phyloP scores from a whole-genome alignment of 2,888 invertebrate species.

The Bombyx huttoni region DNA sequence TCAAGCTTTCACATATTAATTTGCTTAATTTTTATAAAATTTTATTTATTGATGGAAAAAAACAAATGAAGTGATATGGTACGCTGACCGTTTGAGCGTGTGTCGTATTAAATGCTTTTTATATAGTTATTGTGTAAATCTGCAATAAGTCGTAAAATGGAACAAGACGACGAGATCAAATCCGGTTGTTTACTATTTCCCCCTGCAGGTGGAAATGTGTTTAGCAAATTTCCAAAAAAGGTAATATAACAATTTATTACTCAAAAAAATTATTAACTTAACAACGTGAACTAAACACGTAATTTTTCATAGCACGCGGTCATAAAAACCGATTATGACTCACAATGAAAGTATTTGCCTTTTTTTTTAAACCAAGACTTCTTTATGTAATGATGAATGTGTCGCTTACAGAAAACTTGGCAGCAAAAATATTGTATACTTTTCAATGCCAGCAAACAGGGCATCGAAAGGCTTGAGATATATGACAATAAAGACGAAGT shows the following conservation, averaged over 20 bases:
- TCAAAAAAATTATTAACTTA: slow-evolving; percentile 1
- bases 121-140: neutral
- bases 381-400: neutral
- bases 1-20: too few relatives aligned
- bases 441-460: slow-evolving; percentile 86
- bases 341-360: slow-evolving; percentile 10
- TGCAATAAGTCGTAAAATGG: slow-evolving; percentile 60
- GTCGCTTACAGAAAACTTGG: slow-evolving; percentile 82
- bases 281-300: neutral
- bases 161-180: slow-evolving; percentile 81
- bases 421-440: slow-evolving; percentile 84
- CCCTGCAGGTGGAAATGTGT: slow-evolving; percentile 74
- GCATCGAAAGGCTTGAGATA: slow-evolving; percentile 88
- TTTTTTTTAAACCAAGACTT: neutral
- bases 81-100: neutral
- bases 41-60: too few relatives aligned
- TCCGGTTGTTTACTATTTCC: slow-evolving; percentile 85
- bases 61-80: neutral
- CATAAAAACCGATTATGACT: slow-evolving; percentile 11
- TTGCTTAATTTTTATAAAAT: too few relatives aligned
- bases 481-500: slow-evolving; percentile 86
- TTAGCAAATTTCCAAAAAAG: slow-evolving; percentile 84
- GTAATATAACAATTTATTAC: slow-evolving; percentile 33
- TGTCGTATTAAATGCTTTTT: neutral
- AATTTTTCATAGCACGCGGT: neutral